These are phyloP conservation scores for Cryptocephalus moraei DNA, from an alignment of 2,888 invertebrate species.

Conservation along the genomic window DNA sequence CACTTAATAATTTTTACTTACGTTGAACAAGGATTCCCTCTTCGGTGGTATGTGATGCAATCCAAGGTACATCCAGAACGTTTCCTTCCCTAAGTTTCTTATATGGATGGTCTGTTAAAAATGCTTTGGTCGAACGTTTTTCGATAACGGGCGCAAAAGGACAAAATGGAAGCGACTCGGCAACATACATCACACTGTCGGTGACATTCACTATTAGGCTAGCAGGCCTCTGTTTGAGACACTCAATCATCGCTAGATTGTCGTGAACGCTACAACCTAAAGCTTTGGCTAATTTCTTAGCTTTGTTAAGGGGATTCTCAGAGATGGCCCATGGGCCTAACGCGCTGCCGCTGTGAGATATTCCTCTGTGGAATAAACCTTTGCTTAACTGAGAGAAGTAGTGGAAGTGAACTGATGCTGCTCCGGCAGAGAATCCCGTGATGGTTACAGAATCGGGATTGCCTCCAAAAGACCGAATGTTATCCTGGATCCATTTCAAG, in stretches of 20 bases:
- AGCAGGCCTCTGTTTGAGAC: conserved; percentile 36
- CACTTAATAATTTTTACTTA: conserved; percentile 38
- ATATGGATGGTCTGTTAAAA: conserved; percentile 54
- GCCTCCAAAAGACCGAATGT: conserved; percentile 31
- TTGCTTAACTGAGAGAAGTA: conserved; percentile 28
- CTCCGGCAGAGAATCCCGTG: conserved; percentile 31
- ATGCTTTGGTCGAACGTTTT: conserved; percentile 43
- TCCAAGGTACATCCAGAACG: conserved; percentile 57
- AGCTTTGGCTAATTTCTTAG: conserved; percentile 45
- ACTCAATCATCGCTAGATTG: conserved; percentile 48
- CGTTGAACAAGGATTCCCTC: conserved; percentile 61
- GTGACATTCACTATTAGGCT: background rate
- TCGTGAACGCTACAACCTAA: conserved; percentile 50
- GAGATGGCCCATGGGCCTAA: conserved; percentile 46
- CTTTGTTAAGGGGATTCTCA: conserved; percentile 46
- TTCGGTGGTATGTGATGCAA: conserved; percentile 53
- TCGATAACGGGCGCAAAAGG: conserved; percentile 28
- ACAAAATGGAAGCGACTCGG: conserved; percentile 15
- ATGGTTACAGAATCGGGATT: conserved; percentile 30
- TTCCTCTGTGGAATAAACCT: conserved; percentile 45
- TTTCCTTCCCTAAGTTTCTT: conserved; percentile 48
- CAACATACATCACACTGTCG: conserved; percentile 33
- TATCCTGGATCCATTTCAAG: conserved; percentile 29
- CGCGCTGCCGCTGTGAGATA: conserved; percentile 59
- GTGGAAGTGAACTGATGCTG: conserved; percentile 32